Percentiles rank a stretch among this genome's conserved stretches.
phyloP scores from a whole-genome alignment of 2,888 invertebrate genomes.

The Idaea biselata region DNA sequence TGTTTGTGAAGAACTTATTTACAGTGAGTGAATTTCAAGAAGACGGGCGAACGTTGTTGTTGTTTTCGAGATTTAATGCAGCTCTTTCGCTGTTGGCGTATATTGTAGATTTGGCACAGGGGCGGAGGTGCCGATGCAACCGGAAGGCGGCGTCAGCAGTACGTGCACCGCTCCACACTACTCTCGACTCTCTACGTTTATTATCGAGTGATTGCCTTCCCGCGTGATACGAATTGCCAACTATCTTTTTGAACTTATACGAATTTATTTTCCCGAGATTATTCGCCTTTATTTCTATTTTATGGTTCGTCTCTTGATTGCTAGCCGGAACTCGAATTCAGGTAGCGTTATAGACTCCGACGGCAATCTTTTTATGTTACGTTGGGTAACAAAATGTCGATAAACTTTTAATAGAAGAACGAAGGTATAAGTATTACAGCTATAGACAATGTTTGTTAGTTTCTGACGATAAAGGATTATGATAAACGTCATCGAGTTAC shows the following conservation, averaged over 20 bases:
- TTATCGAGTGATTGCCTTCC: constrained; percentile 76
- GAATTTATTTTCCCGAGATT: constrained; percentile 55
- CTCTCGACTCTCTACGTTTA: constrained; percentile 69
- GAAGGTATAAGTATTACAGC: background rate
- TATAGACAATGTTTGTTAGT: constrained; percentile 30
- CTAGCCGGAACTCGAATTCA: constrained; percentile 24
- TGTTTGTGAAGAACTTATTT: constrained; percentile 6
- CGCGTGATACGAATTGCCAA: constrained; percentile 75
- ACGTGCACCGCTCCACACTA: constrained; percentile 59
- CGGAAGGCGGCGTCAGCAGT: constrained; percentile 61
- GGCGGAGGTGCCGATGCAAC: constrained; percentile 48
- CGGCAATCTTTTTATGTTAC: constrained; percentile 13
- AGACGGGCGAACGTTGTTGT: constrained; percentile 33
- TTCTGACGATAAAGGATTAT: constrained; percentile 40
- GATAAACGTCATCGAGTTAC: constrained; percentile 36
- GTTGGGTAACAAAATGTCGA: background rate
- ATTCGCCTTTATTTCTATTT: constrained; percentile 62
- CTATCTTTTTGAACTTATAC: constrained; percentile 59
- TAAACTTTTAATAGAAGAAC: background rate
- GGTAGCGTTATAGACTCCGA: constrained; percentile 17
- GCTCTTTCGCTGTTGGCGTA: constrained; percentile 33
- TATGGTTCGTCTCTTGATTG: constrained; percentile 42
- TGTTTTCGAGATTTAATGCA: constrained; percentile 37
- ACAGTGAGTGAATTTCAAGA: constrained; percentile 13
- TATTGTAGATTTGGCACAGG: constrained; percentile 39